Evolutionary conservation across 2,113 vertebrate genomes (phyloP).

Genomic region (Hoplias malabaricus): DNA sequence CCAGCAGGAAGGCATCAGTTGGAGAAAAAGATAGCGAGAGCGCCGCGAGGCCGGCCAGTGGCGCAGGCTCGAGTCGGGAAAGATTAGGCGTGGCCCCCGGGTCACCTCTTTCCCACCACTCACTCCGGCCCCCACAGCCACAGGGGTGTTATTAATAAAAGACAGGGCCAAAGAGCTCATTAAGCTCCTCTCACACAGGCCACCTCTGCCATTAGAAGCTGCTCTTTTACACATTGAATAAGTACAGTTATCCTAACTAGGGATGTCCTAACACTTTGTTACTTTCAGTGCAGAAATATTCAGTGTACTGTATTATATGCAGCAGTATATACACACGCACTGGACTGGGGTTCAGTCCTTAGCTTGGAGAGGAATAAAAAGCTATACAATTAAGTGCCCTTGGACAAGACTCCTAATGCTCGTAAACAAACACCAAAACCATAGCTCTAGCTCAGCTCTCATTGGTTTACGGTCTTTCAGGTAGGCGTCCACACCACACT

Average conservation of each 20-base stretch:
- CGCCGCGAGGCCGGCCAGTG: slow-evolving; percentile 78
- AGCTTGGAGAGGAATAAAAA: no score
- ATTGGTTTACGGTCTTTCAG: no score
- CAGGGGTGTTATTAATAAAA: slow-evolving; percentile 83
- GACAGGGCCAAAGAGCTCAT: slow-evolving; percentile 84
- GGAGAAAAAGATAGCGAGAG: slow-evolving; percentile 88
- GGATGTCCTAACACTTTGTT: no score
- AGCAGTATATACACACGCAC: no score
- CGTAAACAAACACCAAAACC: no score
- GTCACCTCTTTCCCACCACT: slow-evolving; percentile 88
- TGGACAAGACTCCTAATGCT: no score
- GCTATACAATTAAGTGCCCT: no score
- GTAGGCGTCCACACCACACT: no score
- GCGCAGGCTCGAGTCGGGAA: slow-evolving; percentile 83
- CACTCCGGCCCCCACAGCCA: not conserved
- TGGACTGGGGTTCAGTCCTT: no score
- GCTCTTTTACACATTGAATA: not conserved
- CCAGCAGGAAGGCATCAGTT: slow-evolving; percentile 96
- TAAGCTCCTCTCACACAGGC: slow-evolving; percentile 59
- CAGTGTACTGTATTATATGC: no score
- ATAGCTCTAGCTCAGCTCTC: no score
- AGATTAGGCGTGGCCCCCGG: slow-evolving; percentile 93
- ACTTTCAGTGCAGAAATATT: no score
- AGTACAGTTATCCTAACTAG: not conserved
- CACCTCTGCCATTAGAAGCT: not conserved